Evolutionary conservation across 2,888 invertebrate species (phyloP), one percentile per base, ranked within the genome.

Genomic region (Rhagophthalmus giganteus): DNA sequence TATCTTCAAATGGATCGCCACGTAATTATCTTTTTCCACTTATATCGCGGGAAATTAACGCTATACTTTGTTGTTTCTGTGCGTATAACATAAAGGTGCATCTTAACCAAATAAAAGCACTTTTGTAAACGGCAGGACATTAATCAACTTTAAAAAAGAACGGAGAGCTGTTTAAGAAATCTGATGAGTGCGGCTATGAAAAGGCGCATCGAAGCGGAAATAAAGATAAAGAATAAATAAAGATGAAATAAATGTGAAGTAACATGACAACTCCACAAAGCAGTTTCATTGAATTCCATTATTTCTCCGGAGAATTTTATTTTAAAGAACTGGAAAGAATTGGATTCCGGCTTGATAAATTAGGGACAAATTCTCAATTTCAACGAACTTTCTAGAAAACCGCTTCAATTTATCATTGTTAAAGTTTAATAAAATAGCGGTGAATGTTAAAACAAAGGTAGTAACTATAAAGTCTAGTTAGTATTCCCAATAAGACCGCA

Each of bases 191-290:
- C 54, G 31, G 32, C 39, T 41, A 53, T 50, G 60, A 59, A 64
- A 67, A 61, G 63, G 61, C 57, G 60, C 66, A 65, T 51, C 62
- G 61, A 56, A 62, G 66, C 62, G 69, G 70, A 70, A 71, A 63
- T 57, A 59, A 63, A 71, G 72, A 72, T 72, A 72, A 72, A 72
- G 71, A 67, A 68, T 69, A 71, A 72, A 72, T 71, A 71, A 69
- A 69, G 64, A 64, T 65, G 65, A 68, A 69, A 68, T 67, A 67
- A 69, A 67, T 64, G 64, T 62, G 65, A 61, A 63, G 63, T 60
- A 63, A 59, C 64, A 63, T 65, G 65, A 66, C 64, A 64, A 63
- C 61, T 63, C 55, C 48, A 53, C 47, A 49, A 54, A 44, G 50
- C 32, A 44, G 33, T 50, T 44, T 44, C 44, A 44, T 50, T 38